phyloP scores from a whole-genome alignment of 2,888 invertebrate species.

The Drosophila affinis region DNA sequence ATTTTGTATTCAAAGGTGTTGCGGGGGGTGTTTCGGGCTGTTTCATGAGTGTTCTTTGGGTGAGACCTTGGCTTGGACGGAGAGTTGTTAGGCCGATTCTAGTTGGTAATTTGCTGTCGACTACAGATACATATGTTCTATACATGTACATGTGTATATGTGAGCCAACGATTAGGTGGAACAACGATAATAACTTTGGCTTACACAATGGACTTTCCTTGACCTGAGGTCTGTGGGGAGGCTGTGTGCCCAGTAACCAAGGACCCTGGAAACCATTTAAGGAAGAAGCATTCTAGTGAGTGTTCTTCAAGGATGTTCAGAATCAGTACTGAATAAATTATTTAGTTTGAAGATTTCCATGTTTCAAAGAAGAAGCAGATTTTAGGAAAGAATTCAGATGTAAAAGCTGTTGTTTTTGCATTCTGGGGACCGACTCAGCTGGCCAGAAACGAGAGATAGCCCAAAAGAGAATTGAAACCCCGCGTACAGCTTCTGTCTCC shows the following conservation, averaged over 20 bases:
- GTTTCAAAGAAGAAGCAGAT: no score
- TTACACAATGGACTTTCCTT: not conserved
- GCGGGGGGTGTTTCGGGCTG: not conserved
- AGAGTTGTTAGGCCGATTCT: slow-evolving; percentile 56
- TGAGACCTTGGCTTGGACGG: slow-evolving; percentile 39
- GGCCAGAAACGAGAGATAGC: no score
- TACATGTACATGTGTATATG: slow-evolving; percentile 14
- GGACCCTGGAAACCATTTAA: not conserved
- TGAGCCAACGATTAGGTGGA: slow-evolving; percentile 12
- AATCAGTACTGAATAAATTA: not conserved
- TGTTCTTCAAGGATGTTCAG: not conserved
- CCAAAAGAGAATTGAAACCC: no score
- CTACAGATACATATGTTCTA: slow-evolving; percentile 5
- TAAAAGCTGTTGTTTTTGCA: no score
- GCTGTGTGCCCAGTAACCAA: not conserved
- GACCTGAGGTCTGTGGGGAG: not conserved
- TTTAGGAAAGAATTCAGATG: no score
- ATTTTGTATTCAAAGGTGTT: slow-evolving; percentile 40
- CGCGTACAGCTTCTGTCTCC: no score
- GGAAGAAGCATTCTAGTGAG: not conserved
- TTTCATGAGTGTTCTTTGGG: not conserved
- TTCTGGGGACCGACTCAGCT: no score
- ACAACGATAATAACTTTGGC: slow-evolving; percentile 20
- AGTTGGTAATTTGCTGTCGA: slow-evolving; percentile 27
- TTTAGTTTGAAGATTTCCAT: no score